Evolutionary conservation across 2,888 invertebrate genomes (phyloP).

Genomic region (Phyllotreta cruciferae): DNA sequence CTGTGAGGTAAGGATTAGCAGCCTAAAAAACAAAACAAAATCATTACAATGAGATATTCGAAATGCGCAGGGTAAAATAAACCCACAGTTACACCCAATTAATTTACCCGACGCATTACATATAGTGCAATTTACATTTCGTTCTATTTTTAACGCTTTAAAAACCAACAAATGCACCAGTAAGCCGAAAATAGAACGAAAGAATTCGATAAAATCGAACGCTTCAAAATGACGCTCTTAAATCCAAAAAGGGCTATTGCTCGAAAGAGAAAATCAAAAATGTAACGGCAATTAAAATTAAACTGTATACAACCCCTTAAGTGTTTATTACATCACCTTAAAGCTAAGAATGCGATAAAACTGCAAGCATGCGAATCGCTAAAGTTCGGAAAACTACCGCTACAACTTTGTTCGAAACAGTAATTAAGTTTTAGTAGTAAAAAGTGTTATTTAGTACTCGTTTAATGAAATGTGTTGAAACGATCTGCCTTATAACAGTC

Average conservation of each 20-base stretch:
- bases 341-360: slow-evolving; percentile 4
- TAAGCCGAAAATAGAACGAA: slow-evolving; percentile 17
- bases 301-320: not conserved
- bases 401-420: slow-evolving; percentile 8
- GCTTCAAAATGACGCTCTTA: slow-evolving; percentile 19
- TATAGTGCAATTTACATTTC: too few species aligned
- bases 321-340: slow-evolving; percentile 1
- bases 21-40: slow-evolving; percentile 66
- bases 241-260: not conserved
- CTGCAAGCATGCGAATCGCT: slow-evolving; percentile 3
- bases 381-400: not conserved
- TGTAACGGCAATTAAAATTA: slow-evolving; percentile 7
- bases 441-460: not conserved
- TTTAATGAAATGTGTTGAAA: slow-evolving; percentile 1
- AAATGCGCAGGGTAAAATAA: not conserved
- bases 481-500: too few species aligned
- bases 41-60: slow-evolving; percentile 15
- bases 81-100: too few species aligned
- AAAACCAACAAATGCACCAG: not conserved
- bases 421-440: slow-evolving; percentile 4
- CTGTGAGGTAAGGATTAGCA: slow-evolving; percentile 90
- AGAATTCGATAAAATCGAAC: slow-evolving; percentile 29
- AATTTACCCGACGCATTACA: too few species aligned
- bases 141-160: too few species aligned
- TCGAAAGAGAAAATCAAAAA: not conserved